phyloP scores from a whole-genome alignment of 1,140 invertebrate species.

The Zaprionus lachaisei region DNA sequence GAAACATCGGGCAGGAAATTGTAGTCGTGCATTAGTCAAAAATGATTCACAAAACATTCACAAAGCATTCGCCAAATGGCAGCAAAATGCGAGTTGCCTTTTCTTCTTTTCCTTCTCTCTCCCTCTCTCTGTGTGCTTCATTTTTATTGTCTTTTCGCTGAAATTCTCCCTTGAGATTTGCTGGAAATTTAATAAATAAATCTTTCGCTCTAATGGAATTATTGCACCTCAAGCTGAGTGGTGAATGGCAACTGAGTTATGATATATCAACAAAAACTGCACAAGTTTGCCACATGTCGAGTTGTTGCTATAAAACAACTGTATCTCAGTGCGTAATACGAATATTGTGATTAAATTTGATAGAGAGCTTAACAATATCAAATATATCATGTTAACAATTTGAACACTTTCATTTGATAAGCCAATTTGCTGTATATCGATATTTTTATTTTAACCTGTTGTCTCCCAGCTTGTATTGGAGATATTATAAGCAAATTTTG shows the following conservation, averaged over 20 bases:
- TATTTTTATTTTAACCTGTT: no score
- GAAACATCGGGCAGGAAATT: conserved; percentile 3
- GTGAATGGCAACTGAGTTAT: neutral
- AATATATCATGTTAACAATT: neutral
- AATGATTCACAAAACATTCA: conserved; percentile 27
- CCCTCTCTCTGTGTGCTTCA: neutral
- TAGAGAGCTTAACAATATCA: neutral
- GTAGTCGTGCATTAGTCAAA: conserved; percentile 22
- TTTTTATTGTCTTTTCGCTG: neutral
- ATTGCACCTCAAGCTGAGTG: neutral
- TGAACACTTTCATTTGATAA: neutral
- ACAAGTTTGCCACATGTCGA: no score
- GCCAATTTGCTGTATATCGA: neutral
- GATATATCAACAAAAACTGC: no score
- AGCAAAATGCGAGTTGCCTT: neutral
- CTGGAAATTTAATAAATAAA: conserved; percentile 1
- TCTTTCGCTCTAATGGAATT: neutral
- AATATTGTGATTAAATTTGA: neutral
- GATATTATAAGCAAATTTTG: no score
- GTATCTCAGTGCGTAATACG: neutral
- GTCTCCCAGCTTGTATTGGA: no score
- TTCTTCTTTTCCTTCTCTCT: neutral
- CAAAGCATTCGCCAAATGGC: conserved; percentile 9
- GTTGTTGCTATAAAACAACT: no score
- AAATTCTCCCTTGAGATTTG: conserved; percentile 1